A percentile compares a stretch with the other conserved stretches of the same genome.
phyloP scores from a whole-genome alignment of 23 tunicate species.

The Clavelina lepadiformis region DNA sequence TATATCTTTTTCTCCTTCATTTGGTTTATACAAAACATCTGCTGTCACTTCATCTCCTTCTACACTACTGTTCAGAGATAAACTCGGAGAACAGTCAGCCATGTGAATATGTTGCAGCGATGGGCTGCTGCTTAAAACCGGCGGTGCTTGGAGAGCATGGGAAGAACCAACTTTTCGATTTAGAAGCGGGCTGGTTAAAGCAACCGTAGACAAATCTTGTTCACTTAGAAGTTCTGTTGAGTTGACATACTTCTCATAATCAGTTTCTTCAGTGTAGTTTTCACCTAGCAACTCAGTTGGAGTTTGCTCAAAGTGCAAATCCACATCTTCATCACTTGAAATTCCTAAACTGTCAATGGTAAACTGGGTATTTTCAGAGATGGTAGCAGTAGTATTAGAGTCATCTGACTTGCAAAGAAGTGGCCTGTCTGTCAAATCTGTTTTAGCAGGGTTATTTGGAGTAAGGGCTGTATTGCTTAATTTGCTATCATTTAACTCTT shows the following conservation, averaged over 20 bases:
- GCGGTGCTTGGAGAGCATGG: background rate
- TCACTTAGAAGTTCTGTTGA: constrained; percentile 49
- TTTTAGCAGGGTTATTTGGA: background rate
- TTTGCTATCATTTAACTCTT: no score
- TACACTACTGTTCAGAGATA: constrained; percentile 42
- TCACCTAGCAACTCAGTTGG: no score
- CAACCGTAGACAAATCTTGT: constrained; percentile 50
- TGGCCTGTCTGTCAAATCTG: background rate
- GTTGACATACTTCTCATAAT: background rate
- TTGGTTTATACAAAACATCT: background rate
- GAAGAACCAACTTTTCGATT: background rate
- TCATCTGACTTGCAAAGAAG: no score
- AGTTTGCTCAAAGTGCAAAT: background rate
- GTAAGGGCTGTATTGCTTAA: background rate
- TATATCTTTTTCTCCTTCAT: background rate
- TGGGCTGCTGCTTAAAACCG: background rate
- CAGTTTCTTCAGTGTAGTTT: constrained; percentile 7
- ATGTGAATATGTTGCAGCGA: constrained; percentile 4
- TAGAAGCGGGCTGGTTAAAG: background rate
- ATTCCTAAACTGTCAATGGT: constrained; percentile 37
- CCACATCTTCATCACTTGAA: constrained; percentile 3
- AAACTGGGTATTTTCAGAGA: no score
- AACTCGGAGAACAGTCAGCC: constrained; percentile 21
- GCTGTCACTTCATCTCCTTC: constrained; percentile 21
- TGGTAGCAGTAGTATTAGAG: no score